Base-by-base conservation (phyloP, 2,888 invertebrate species). In the Pandemis corylana region DNA sequence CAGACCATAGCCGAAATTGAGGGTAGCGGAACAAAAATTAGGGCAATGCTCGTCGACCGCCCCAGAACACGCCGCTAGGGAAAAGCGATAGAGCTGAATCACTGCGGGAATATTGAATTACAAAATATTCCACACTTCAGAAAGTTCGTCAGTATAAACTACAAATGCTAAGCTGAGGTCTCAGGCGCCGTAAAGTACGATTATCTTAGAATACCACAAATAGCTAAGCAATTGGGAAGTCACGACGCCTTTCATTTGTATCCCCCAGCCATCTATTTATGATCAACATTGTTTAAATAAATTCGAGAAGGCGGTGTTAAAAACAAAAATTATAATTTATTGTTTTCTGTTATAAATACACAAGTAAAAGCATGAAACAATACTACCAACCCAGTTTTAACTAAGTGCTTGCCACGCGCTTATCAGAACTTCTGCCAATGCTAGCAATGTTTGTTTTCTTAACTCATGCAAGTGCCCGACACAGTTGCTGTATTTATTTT, bases 401-500 rank as follows among this genome's bases (percentile, higher is more conserved):
- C 56, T 10, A 59, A 59, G 28, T 12, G 59, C 28, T 5, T 28
- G 28, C 12, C 28, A 59, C 59, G 59, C 68, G 73, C 49, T 64
- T 73, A 69, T 69, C 46, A 65, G 64, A 59, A 59, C 68, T n/a
- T 66, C 44, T 15, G 61, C 61, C 68, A 20, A 28, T 53, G 65
- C 28, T 2, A 36, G 28, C 28, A 36, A 2, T 65, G 59, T 69
- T 69, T 74, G 74, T 70, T 65, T 65, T 51, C 41, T 51, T 53
- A 56, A 68, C 44, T 49, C 56, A 56, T 56, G 41, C 63, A 53
- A 49, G 53, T 41, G 46, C 64, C 36, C 56, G 46, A 59, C 53
- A 65, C 68, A 62, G 51, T 63, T 68, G 51, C 7, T 46, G 61
- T 65, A 64, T 65, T 62, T 70, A 68, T 65, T 61, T 75, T 71